Conservation (phyloP, 2,797 vertebrate species). For the Spea hammondii region DNA sequence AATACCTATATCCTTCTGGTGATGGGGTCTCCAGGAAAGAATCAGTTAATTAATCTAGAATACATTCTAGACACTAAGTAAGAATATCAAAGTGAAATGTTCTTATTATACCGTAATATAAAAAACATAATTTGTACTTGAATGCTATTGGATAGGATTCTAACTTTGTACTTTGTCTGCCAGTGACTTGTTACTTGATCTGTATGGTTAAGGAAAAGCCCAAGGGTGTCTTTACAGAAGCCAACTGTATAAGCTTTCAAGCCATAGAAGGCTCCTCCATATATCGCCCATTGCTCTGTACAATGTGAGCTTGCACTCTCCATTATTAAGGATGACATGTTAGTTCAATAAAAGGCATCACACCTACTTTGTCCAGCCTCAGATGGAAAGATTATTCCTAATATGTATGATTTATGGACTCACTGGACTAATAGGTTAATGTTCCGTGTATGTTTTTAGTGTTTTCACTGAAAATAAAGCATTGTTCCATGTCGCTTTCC, state of each 20-base stretch:
- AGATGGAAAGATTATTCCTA: slow-evolving; percentile 32
- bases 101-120: no score
- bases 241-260: slow-evolving; percentile 9
- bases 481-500: slow-evolving; percentile 17
- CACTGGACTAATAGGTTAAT: slow-evolving; percentile 31
- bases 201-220: background rate
- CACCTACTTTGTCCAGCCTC: slow-evolving; percentile 37
- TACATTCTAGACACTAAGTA: no score
- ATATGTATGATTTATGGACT: slow-evolving; percentile 31
- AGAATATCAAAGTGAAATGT: no score
- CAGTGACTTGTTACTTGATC: slow-evolving; percentile 5
- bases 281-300: slow-evolving; percentile 6
- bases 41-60: no score
- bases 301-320: slow-evolving; percentile 23
- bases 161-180: background rate
- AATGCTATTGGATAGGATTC: background rate
- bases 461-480: slow-evolving; percentile 27
- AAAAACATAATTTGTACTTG: background rate
- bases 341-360: slow-evolving; percentile 35
- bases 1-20: no score
- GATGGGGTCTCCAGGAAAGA: no score
- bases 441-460: slow-evolving; percentile 20
- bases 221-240: slow-evolving; percentile 11
- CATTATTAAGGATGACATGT: slow-evolving; percentile 35
- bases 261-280: slow-evolving; percentile 9